Conservation (phyloP, 2,113 vertebrate species). For the Picathartes gymnocephalus region DNA sequence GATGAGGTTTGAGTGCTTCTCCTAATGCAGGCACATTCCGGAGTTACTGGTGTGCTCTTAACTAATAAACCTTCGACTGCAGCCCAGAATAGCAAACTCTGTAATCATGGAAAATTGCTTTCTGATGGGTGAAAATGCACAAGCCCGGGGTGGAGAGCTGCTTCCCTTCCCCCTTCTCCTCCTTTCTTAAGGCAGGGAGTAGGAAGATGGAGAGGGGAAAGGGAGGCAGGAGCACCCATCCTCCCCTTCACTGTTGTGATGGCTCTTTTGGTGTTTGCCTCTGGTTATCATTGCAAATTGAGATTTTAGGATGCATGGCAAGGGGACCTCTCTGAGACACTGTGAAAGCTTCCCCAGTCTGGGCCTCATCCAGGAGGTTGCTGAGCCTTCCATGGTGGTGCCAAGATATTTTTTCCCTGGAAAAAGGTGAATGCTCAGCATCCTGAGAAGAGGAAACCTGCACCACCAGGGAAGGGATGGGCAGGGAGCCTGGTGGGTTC, state of each 20-base stretch:
- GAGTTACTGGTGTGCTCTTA: neutral
- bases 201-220: neutral
- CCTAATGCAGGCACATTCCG: conserved; percentile 3
- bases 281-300: neutral
- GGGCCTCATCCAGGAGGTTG: neutral
- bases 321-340: rapidly evolving
- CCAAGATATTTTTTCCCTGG: neutral
- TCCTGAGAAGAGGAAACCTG: neutral
- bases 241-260: rapidly evolving
- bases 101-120: neutral
- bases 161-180: neutral
- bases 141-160: neutral
- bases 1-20: conserved; percentile 5
- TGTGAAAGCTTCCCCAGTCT: neutral
- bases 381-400: neutral
- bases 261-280: neutral
- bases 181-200: neutral
- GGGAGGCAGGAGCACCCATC: neutral
- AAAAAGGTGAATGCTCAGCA: neutral
- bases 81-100: neutral
- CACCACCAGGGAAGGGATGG: rapidly evolving
- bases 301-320: neutral
- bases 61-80: neutral
- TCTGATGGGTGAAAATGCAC: neutral
- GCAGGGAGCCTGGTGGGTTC: neutral